Evolutionary conservation across 2,888 invertebrate species (phyloP), one percentile per base, ranked within the genome.

Genomic region (Anthrax anthrax): DNA sequence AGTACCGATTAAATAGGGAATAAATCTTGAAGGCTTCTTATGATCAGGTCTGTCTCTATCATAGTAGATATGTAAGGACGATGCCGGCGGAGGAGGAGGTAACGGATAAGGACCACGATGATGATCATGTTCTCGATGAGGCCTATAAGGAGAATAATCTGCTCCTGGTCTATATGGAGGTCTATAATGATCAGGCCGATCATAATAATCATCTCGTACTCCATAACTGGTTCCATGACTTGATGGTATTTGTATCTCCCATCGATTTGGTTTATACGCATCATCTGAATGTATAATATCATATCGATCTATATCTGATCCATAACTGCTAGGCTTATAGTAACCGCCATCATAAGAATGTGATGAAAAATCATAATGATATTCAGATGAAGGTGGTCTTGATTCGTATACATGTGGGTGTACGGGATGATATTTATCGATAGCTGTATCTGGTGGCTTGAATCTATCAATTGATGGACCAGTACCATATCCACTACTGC

Each of bases 1-100:
- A 1, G 69, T 68, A 52, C 63, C 61, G 44, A 76, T 74, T 47
- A 73, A 68, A 54, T 78, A 78, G 1, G 78, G 77, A 19, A 77
- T 65, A 55, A 65, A 77, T 49, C 67, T 61, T 14, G 52, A 50
- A 5, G 60, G 59, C 18, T 62, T 64, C 44, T 64, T 63, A 51
- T 64, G 60, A 17, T 54, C 44, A 10, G 16, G 17, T 17, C 56
- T 54, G 48, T 58, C 52, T 12, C 63, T 56, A 42, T 64, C 63
- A 6, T 63, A 54, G 45, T 66, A 65, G 3, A 48, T 48, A 36
- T 63, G 63, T 40, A 61, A 59, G 0, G 58, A 57, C 1, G 62
- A 56, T 14, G 56, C 51, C 17, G 50, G 49, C 3, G 56, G 53
- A 13, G 51, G 52, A 13, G 49, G 44, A 39, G 50, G 39, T 16